Percentiles rank a stretch among this genome's conserved stretches.
Conservation (phyloP, 35 echinoderm and acorn worm species). For the Stichopus chloronotus region DNA sequence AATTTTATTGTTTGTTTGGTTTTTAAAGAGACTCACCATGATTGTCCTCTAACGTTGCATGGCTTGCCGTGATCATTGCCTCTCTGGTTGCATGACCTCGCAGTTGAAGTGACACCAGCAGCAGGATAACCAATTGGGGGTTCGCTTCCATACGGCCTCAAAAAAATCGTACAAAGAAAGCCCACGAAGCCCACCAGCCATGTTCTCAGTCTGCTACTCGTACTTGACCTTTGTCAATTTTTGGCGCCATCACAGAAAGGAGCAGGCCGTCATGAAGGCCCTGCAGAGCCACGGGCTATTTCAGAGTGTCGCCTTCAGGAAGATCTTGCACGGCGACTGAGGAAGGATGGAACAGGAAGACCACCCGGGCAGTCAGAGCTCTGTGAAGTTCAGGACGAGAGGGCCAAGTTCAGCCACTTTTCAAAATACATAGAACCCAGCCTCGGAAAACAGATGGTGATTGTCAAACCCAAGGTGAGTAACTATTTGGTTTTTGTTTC, state of each 20-base stretch:
- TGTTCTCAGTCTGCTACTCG: constrained; percentile 54
- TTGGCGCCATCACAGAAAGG: constrained; percentile 57
- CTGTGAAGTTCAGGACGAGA: constrained; percentile 38
- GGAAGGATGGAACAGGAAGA: constrained; percentile 41
- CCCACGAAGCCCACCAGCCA: constrained; percentile 33
- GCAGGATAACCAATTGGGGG: no score
- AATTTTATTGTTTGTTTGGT: no score
- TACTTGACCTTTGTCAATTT: constrained; percentile 51
- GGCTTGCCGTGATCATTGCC: constrained; percentile 3
- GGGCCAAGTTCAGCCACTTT: constrained; percentile 19
- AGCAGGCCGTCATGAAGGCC: constrained; percentile 57
- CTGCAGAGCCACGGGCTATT: constrained; percentile 28
- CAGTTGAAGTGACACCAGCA: neutral
- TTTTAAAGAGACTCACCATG: neutral
- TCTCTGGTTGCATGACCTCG: constrained; percentile 20
- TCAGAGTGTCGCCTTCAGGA: constrained; percentile 50
- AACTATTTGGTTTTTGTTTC: neutral
- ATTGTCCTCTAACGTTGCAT: constrained; percentile 36
- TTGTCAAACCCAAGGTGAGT: constrained; percentile 55
- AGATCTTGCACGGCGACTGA: constrained; percentile 34
- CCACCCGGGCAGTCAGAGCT: constrained; percentile 49
- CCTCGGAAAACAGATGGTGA: constrained; percentile 51
- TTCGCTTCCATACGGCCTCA: no score
- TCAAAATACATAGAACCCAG: constrained; percentile 42
- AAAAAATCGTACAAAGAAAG: no score